phyloP scores from a whole-genome alignment of 2,113 vertebrate species.

The Tyrannus savana region DNA sequence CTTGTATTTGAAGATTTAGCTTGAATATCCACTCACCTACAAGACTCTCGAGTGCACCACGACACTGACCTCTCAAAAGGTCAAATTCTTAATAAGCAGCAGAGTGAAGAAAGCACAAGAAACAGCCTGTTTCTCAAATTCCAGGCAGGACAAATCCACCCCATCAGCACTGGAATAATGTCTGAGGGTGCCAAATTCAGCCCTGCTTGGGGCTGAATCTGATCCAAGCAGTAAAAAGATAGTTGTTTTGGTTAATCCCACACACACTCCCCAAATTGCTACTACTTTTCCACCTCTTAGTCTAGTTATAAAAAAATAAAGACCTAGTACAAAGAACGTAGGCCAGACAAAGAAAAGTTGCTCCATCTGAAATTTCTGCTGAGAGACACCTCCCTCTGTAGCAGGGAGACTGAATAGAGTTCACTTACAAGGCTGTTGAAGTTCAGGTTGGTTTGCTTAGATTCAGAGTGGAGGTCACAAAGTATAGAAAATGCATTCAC shows the following conservation, averaged over 20 bases:
- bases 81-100: conserved; percentile 63
- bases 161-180: neutral
- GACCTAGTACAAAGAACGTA: neutral
- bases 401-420: neutral
- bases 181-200: neutral
- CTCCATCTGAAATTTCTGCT: neutral
- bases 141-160: neutral
- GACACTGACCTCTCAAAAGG: conserved; percentile 34
- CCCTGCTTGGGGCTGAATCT: neutral
- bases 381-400: neutral
- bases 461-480: neutral
- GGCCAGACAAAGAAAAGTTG: neutral
- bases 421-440: neutral
- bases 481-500: neutral
- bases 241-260: neutral
- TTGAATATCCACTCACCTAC: neutral
- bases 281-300: neutral
- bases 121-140: conserved; percentile 29
- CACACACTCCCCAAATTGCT: neutral
- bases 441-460: neutral
- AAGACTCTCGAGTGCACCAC: neutral
- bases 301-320: neutral
- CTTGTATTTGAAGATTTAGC: neutral
- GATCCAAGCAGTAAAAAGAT: neutral
- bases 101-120: conserved; percentile 45